phyloP scores from a whole-genome alignment of 2,888 invertebrate genomes.

The Tinea semifulvella region DNA sequence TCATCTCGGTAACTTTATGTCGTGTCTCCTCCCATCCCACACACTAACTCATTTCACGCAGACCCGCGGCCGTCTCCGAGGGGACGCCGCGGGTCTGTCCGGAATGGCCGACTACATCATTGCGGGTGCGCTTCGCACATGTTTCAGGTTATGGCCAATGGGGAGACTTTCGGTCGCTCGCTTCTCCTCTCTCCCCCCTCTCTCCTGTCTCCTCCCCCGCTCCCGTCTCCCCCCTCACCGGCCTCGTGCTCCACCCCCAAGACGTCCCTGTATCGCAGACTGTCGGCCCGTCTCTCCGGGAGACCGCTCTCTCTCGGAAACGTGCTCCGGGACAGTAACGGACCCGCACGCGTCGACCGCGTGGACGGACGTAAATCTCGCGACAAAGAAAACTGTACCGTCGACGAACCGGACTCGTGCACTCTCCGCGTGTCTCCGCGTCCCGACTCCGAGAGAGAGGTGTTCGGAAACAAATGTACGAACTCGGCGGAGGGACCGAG shows the following conservation, averaged over 20 bases:
- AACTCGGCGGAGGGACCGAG: slow-evolving; percentile 38
- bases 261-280: slow-evolving; percentile 54
- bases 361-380: slow-evolving; percentile 35
- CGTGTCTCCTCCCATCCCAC: not conserved
- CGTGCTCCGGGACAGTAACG: slow-evolving; percentile 24
- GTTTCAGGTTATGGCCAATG: slow-evolving; percentile 76
- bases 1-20: slow-evolving; percentile 4
- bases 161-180: slow-evolving; percentile 72
- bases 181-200: slow-evolving; percentile 63
- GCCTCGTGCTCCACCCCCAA: slow-evolving; percentile 56
- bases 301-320: slow-evolving; percentile 36
- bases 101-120: slow-evolving; percentile 68
- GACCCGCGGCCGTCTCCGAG: too few relatives aligned
- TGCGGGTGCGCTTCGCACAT: slow-evolving; percentile 69
- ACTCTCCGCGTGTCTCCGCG: slow-evolving; percentile 35
- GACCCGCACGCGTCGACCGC: slow-evolving; percentile 32
- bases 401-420: slow-evolving; percentile 33
- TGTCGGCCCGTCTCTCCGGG: slow-evolving; percentile 56
- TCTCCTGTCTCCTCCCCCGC: slow-evolving; percentile 46
- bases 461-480: slow-evolving; percentile 59
- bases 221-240: slow-evolving; percentile 45
- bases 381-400: slow-evolving; percentile 51
- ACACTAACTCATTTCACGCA: too few relatives aligned
- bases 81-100: slow-evolving; percentile 63
- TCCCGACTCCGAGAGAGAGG: slow-evolving; percentile 58